Evolutionary conservation across 2,888 invertebrate genomes (phyloP), one percentile per base, ranked within the genome.

Genomic region (Didymodactylos carnosus): DNA sequence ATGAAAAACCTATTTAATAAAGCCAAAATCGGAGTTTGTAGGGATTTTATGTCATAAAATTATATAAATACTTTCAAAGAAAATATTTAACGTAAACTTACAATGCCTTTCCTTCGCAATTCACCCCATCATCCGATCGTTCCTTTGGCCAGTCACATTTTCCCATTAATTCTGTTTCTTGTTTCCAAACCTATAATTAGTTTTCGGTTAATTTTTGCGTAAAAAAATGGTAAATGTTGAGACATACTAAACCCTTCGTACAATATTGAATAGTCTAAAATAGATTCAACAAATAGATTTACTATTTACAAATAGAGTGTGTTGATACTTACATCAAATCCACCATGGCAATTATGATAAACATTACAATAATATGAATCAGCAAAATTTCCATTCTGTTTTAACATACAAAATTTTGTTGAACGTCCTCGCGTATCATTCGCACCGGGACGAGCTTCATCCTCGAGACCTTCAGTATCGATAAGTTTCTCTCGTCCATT

Each of bases 301-400:
- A n/a, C n/a, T n/a, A n/a, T n/a, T n/a, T n/a, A n/a, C n/a, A n/a
- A n/a, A n/a, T n/a, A n/a, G n/a, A n/a, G n/a, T n/a, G n/a, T n/a
- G n/a, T n/a, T n/a, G n/a, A n/a, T n/a, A n/a, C n/a, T n/a, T n/a
- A n/a, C n/a, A 35, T 75, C 75, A 69, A 75, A 75, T 16, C 75
- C 75, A 70, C 75, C 75, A 23, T 72, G 72, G 41, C 75, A 75
- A 40, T 72, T 72, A 29, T 75, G 75, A 39, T 75, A 75, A 49
- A 75, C 75, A 75, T 75, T 75, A 51, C 75, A 75, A 51, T 75
- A 75, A 35, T 75, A 72, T 39, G 71, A 70, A 72, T 75, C 75
- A 23, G 72, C 75, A 53, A 72, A 75, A n/a, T 72, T 62, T 16
- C 75, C 75, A 72, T 75, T 72, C 51, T 72, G 72, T 75, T 72